Conservation (phyloP, 2,113 vertebrate species). For the Bos javanicus region DNA sequence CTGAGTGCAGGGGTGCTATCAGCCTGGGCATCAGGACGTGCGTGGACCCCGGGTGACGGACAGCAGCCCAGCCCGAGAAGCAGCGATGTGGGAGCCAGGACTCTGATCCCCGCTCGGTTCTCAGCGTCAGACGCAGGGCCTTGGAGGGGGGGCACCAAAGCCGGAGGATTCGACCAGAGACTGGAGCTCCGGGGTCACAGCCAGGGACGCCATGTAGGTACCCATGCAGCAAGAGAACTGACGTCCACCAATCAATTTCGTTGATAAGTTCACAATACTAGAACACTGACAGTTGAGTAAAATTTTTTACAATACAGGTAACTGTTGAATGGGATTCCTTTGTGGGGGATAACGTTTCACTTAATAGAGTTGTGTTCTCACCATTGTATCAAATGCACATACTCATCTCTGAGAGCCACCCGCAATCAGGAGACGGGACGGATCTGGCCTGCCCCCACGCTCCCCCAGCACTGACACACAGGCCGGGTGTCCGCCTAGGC, state of each 20-base stretch:
- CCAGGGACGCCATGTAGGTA: background rate
- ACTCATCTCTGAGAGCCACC: background rate
- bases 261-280: background rate
- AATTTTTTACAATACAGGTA: background rate
- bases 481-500: background rate
- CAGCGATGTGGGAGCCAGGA: background rate
- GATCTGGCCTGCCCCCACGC: background rate
- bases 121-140: background rate
- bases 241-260: no score
- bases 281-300: background rate
- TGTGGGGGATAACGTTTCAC: background rate
- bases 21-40: background rate
- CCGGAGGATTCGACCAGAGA: background rate
- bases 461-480: rapidly evolving
- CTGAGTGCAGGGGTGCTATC: background rate
- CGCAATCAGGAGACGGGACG: background rate
- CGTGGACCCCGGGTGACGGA: background rate
- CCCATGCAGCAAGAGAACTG: background rate
- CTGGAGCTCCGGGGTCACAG: background rate
- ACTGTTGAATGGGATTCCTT: background rate
- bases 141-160: background rate
- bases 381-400: background rate
- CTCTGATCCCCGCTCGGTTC: no score
- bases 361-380: background rate
- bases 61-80: background rate